Percentiles rank a stretch among this genome's conserved stretches.
phyloP scores from a whole-genome alignment of 2,113 vertebrate species.

The Odocoileus hemionus region DNA sequence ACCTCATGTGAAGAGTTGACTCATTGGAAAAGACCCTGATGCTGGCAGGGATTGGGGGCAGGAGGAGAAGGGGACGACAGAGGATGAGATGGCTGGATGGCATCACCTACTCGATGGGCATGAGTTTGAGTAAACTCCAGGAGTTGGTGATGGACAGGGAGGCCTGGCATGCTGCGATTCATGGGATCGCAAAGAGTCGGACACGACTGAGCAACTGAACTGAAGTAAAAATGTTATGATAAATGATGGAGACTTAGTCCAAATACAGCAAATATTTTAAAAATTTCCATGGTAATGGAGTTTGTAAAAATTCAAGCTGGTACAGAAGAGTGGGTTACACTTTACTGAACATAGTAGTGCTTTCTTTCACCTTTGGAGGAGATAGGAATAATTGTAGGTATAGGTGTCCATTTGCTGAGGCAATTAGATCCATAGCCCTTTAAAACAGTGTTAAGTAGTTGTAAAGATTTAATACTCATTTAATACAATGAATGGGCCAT shows the following conservation, averaged over 20 bases:
- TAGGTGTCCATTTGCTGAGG: conserved; percentile 4
- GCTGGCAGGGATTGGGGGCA: too few species aligned
- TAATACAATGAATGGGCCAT: conserved; percentile 66
- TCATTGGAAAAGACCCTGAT: too few species aligned
- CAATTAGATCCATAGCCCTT: conserved; percentile 55
- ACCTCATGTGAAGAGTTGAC: too few species aligned
- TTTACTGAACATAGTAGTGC: neutral
- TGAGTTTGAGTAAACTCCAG: too few species aligned
- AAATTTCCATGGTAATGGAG: neutral
- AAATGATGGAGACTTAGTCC: neutral
- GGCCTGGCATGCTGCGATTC: too few species aligned
- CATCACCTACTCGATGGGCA: too few species aligned
- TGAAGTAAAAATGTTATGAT: neutral
- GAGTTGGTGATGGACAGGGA: too few species aligned
- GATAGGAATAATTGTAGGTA: neutral
- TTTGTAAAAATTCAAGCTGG: neutral
- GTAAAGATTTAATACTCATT: conserved; percentile 68
- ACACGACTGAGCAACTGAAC: too few species aligned
- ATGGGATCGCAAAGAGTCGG: too few species aligned
- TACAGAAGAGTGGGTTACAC: neutral
- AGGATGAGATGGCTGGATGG: too few species aligned
- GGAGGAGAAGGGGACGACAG: too few species aligned
- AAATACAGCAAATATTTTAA: neutral
- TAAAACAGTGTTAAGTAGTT: conserved; percentile 68
- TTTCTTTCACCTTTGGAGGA: neutral